These are phyloP conservation scores for Cryptoleucopteryx plumbea DNA, from an alignment of 2,113 vertebrate genomes.

Conservation along the genomic window DNA sequence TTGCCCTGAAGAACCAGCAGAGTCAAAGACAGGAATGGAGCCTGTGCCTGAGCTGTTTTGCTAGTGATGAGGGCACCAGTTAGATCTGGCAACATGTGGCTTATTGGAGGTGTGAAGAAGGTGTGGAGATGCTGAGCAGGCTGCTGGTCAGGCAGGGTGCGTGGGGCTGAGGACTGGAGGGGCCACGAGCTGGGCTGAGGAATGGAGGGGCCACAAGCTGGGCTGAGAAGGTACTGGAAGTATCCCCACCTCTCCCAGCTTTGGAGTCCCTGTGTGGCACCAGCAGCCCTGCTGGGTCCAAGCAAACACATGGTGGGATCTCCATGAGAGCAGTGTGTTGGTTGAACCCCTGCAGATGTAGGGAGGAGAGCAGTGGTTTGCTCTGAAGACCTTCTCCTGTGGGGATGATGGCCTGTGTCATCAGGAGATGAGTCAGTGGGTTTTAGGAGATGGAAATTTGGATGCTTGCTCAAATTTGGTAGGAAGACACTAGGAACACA, in stretches of 20 bases:
- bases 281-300: not conserved
- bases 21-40: not conserved
- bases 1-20: not conserved
- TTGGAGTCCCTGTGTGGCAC: not conserved
- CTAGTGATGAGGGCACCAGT: not conserved
- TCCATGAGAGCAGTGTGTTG: not conserved
- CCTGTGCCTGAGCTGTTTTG: not conserved
- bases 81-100: not conserved
- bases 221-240: not conserved
- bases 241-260: not conserved
- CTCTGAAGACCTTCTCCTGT: not conserved
- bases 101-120: not conserved
- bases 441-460: not conserved
- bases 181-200: not conserved
- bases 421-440: not conserved
- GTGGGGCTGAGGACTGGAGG: not conserved
- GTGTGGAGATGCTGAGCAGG: not conserved
- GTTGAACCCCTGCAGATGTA: not conserved
- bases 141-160: not conserved
- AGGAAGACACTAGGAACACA: not conserved
- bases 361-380: not conserved
- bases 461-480: not conserved
- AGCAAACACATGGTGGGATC: fast-evolving
- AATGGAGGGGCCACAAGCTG: fast-evolving
- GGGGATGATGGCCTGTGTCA: no score